Evolutionary conservation across 2,888 invertebrate genomes (phyloP).

Genomic region (Tetragonula carbonaria): DNA sequence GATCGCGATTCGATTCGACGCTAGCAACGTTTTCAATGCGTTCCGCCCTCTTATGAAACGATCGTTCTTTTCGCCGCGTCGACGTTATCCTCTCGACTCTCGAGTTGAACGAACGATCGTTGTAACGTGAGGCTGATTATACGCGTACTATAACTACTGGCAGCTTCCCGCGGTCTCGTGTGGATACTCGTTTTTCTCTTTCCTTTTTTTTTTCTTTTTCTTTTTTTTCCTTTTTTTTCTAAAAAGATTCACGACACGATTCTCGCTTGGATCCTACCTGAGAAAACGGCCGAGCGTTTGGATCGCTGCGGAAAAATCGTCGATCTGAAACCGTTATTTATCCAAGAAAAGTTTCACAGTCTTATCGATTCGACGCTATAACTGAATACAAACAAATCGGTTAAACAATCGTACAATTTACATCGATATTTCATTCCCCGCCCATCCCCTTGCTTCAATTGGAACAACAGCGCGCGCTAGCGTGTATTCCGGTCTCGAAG

Average conservation of each 20-base stretch:
- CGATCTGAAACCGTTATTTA: slow-evolving; percentile 59
- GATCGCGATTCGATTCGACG: slow-evolving; percentile 33
- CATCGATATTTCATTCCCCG: background rate
- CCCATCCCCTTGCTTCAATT: background rate
- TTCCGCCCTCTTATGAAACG: slow-evolving; percentile 24
- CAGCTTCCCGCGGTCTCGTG: background rate
- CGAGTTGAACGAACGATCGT: slow-evolving; percentile 20
- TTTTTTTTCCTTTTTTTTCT: background rate
- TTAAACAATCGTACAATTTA: slow-evolving; percentile 1
- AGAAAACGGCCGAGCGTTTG: slow-evolving; percentile 22
- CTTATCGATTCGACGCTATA: slow-evolving; percentile 10
- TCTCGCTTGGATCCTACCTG: slow-evolving; percentile 44
- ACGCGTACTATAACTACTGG: background rate
- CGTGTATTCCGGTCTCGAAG: background rate
- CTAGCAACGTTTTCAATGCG: slow-evolving; percentile 40
- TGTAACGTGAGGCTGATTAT: slow-evolving; percentile 13
- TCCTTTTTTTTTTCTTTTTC: no score
- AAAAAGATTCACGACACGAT: slow-evolving; percentile 19
- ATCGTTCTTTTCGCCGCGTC: slow-evolving; percentile 32
- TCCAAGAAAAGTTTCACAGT: slow-evolving; percentile 29
- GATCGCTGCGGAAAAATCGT: slow-evolving; percentile 53
- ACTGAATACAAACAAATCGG: slow-evolving; percentile 25
- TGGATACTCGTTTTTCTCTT: background rate
- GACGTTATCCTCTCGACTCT: slow-evolving; percentile 39
- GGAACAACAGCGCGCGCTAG: slow-evolving; percentile 27